Evolutionary conservation across 2,888 invertebrate genomes (phyloP).

Genomic region (Spodoptera picta): DNA sequence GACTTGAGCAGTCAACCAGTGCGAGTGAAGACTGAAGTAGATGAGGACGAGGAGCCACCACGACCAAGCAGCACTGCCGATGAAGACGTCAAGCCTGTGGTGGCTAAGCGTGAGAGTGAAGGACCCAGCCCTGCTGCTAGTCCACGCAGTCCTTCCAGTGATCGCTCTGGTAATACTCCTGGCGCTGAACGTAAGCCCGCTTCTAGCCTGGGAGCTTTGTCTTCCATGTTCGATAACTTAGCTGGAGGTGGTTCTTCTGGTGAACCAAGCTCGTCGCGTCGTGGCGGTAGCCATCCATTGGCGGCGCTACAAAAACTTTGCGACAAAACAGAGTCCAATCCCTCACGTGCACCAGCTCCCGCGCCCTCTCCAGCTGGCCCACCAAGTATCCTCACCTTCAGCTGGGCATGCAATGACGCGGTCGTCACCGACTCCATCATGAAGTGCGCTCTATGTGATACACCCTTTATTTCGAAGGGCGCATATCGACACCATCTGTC

Average conservation of each 20-base stretch:
- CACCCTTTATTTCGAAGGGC: constrained; percentile 98
- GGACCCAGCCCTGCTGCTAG: constrained; percentile 89
- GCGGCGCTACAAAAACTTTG: constrained; percentile 98
- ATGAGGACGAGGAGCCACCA: constrained; percentile 89
- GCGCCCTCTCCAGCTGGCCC: constrained; percentile 91
- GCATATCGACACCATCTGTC: constrained; percentile 98
- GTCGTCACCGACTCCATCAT: constrained; percentile 96
- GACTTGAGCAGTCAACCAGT: constrained; percentile 83
- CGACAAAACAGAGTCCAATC: constrained; percentile 96
- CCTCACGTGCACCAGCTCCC: constrained; percentile 87
- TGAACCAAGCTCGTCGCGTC: constrained; percentile 89
- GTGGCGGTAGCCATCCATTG: constrained; percentile 95
- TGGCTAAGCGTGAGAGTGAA: constrained; percentile 87
- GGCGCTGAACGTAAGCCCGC: constrained; percentile 90
- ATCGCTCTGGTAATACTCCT: constrained; percentile 92
- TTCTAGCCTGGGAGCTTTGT: constrained; percentile 94
- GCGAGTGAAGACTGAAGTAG: constrained; percentile 90
- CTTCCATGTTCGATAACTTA: constrained; percentile 96
- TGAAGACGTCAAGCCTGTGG: constrained; percentile 77
- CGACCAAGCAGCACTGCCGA: constrained; percentile 77
- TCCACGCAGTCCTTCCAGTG: constrained; percentile 93
- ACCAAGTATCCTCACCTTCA: constrained; percentile 96
- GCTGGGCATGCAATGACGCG: constrained; percentile 98
- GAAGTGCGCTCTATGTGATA: constrained; percentile 98
- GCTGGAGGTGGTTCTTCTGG: constrained; percentile 88